Evolutionary conservation across 2,797 vertebrate species (phyloP), one percentile per base, ranked within the genome.

Genomic region (Furcifer pardalis): DNA sequence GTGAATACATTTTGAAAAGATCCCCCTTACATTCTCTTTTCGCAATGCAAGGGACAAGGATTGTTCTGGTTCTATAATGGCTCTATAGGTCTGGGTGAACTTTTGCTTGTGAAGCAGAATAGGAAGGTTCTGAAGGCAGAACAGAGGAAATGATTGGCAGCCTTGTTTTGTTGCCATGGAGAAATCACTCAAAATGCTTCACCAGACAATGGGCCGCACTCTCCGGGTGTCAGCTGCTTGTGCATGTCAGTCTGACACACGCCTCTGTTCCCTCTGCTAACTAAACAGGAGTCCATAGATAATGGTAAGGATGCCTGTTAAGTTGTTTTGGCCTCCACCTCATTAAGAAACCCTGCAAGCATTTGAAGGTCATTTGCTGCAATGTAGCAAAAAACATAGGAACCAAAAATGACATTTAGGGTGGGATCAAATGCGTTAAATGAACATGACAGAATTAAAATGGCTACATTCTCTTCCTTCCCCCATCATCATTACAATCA

Each of bases 61-160:
- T 71, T 85, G 72, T 77, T 85, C 76, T 85, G 42, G 76, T 89
- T 87, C 65, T 77, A 15, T 44, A 87, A 83, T 88, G 35, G 77
- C 32, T 81, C 40, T 5, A 9, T 66, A 82, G 77, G 81, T 71
- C 72, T 8, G 0, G 13, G 17, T 84, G 79, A 89, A 82, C 49
- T 86, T 68, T 82, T 79, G 68, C 27, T 80, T 56, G 21, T 1
- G 2, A 69, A 87, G 63, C 1, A 19, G 73, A 73, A 85, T 82
- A 63, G 69, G 0, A 32, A 84, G 59, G 2, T 32, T 6, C 60
- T 66, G 30, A 79, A 60, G 23, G 77, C 59, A 0, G 0, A 88
- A 25, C 60, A 5, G 6, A 74, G 56, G 60, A 86, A 88, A 73
- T 0, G 0, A 89, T 32, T 30, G 59, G 32, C 59, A 89, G 30